Evolutionary conservation across 2,888 invertebrate genomes (phyloP), one percentile per base, ranked within the genome.

Genomic region (Choreutis nemorana): DNA sequence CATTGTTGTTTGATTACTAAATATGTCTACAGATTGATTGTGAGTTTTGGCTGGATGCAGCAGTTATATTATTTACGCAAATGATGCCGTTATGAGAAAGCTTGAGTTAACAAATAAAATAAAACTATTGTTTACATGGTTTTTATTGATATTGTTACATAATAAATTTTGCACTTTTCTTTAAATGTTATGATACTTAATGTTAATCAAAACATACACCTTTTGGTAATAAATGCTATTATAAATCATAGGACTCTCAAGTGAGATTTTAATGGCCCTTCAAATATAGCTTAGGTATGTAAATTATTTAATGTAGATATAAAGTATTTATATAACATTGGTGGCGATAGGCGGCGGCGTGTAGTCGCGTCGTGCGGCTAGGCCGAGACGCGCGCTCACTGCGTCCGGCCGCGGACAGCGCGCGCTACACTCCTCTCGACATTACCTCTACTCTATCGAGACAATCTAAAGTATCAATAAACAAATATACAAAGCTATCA

Each of bases 211-310:
- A 73, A 75, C 72, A 60, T 71, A 70, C 68, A 72, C 70, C 65
- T 8, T 73, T 75, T 73, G 75, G 73, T 77, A 73, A 71, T 78
- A 78, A 78, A 78, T 78, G 78, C 78, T 77, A 73, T 73, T 58
- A 58, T 68, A 67, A 65, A 59, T 63, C 52, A 45, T 58, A 63
- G 64, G 65, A 72, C 64, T 64, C 58, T 52, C 52, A 46, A 52
- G 62, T 51, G 60, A 58, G 55, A 54, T 55, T 59, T 54, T 50
- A 53, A 56, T 64, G 66, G 67, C 68, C 68, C 68, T 61, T 64
- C 53, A 55, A 58, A 65, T 55, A 40, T 50, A 70, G 58, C 62
- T 65, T 26, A 23, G 12, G 23, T 15, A 14, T 14, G 28, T 31
- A 34, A 29, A 34, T 35, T 35, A 30, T 28, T 27, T 26, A 29